Percentiles rank a stretch among this genome's conserved stretches.
These are phyloP conservation scores for Scotopteryx bipunctaria DNA, from an alignment of 2,888 invertebrate species.

Conservation along the genomic window DNA sequence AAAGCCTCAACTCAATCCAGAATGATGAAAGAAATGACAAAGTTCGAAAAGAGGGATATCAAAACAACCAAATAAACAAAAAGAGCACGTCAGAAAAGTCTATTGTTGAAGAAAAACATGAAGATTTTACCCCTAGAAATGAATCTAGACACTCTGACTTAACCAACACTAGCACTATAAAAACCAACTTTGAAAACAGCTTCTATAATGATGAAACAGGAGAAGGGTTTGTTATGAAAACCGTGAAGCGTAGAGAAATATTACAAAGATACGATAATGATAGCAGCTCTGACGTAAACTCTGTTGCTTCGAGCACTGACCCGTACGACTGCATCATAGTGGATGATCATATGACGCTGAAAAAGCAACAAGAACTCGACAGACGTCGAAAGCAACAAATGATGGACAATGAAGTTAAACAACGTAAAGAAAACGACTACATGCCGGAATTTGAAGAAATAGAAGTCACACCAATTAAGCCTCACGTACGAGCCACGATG, in stretches of 20 bases:
- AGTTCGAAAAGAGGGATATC: conserved; percentile 57
- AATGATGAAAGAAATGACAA: conserved; percentile 68
- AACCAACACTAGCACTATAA: conserved; percentile 79
- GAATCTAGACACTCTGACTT: conserved; percentile 76
- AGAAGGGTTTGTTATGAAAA: conserved; percentile 87
- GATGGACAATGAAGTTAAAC: conserved; percentile 67
- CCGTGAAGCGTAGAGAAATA: conserved; percentile 88
- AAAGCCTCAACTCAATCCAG: conserved; percentile 76
- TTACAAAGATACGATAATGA: conserved; percentile 87
- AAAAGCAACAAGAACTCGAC: conserved; percentile 79
- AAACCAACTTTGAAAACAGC: conserved; percentile 85
- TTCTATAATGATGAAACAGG: conserved; percentile 86
- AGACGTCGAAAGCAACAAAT: conserved; percentile 71
- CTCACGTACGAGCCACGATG: conserved; percentile 72
- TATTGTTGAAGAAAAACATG: conserved; percentile 71
- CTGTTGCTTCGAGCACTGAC: conserved; percentile 87
- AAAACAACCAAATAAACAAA: conserved; percentile 66
- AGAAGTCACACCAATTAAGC: conserved; percentile 77
- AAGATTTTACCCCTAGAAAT: conserved; percentile 69
- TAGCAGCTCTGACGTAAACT: conserved; percentile 86
- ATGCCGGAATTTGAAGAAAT: conserved; percentile 81
- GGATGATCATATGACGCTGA: conserved; percentile 87
- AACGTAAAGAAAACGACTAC: conserved; percentile 72
- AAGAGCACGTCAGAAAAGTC: conserved; percentile 76
- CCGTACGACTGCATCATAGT: conserved; percentile 93